Base-by-base conservation (phyloP, 2,888 invertebrate species). In the Apamea sordens region DNA sequence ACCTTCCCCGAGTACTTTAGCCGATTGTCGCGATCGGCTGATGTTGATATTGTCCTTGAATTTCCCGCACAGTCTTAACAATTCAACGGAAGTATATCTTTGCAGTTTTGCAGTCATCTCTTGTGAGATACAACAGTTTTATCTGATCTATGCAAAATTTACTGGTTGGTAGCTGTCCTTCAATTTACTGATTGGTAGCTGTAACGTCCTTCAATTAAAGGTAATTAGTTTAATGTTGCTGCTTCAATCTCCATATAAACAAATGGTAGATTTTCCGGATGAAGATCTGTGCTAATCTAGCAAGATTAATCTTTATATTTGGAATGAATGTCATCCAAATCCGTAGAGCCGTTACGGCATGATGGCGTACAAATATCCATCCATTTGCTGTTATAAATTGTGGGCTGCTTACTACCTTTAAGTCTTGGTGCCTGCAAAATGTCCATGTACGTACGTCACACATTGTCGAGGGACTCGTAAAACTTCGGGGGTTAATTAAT, bases 1-100 rank as follows among this genome's bases (percentile, higher is more conserved):
- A n/a, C 61, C 47, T 85, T 53, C 67, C 79, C 72, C 44, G 15
- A 64, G 68, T 73, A 64, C 47, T 64, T 21, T 61, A 73, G 28
- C 47, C 28, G 44, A 67, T 70, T 70, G 56, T 61, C 24, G 75
- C 63, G 76, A 86, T 72, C 63, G 73, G 44, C 69, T 64, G 44
- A 28, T 71, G 71, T 72, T 74, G 79, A 79, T 74, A 77, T 64
- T 73, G 47, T 79, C 84, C 85, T 73, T 86, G 68, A 80, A 84
- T 76, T 73, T 73, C 65, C 61, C 53, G 32, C 56, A 44, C 24
- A 21, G 50, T 73, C 59, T 73, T 61, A 73, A 83, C 56, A 73
- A 83, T 65, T 82, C 32, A 63, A 73, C 50, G 32, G 61, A 77
- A 86, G 61, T 73, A 73, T 70, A 64, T 71, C 47, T 86, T 68